These are phyloP conservation scores for Chanos chanos DNA, from an alignment of 2,797 vertebrate genomes.

Conservation along the genomic window DNA sequence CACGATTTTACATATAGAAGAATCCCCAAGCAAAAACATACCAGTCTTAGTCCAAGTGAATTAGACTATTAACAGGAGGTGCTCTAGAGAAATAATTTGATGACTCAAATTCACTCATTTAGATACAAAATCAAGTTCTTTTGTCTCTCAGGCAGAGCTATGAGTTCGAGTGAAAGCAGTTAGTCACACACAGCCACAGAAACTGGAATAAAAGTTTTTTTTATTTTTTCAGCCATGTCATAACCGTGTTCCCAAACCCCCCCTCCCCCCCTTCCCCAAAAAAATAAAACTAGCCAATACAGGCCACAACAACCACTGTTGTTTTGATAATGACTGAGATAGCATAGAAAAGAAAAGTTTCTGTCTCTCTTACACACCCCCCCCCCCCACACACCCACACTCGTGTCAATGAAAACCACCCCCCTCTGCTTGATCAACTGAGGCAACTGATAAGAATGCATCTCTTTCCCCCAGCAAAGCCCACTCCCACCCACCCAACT, in stretches of 20 bases:
- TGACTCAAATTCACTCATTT: too few species aligned
- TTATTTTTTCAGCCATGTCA: constrained; percentile 97
- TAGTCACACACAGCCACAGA: not conserved
- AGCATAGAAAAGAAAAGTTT: constrained; percentile 79
- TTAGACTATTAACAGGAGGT: too few species aligned
- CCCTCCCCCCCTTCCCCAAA: too few species aligned
- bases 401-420: constrained; percentile 77
- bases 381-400: constrained; percentile 65
- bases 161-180: too few species aligned
- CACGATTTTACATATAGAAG: too few species aligned
- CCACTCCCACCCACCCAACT: constrained; percentile 77
- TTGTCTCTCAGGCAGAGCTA: too few species aligned
- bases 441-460: constrained; percentile 98
- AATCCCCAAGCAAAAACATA: too few species aligned
- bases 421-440: constrained; percentile 87
- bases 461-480: constrained; percentile 63
- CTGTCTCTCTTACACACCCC: constrained; percentile 61
- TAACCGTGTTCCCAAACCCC: constrained; percentile 87
- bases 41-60: too few species aligned
- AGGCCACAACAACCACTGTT: constrained; percentile 90
- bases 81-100: too few species aligned
- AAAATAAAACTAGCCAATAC: constrained; percentile 92
- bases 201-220: constrained; percentile 98
- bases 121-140: too few species aligned
- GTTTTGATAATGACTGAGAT: constrained; percentile 75